Evolutionary conservation across 2,797 vertebrate species (phyloP), one percentile per base, ranked within the genome.

Genomic region (Morelia viridis): DNA sequence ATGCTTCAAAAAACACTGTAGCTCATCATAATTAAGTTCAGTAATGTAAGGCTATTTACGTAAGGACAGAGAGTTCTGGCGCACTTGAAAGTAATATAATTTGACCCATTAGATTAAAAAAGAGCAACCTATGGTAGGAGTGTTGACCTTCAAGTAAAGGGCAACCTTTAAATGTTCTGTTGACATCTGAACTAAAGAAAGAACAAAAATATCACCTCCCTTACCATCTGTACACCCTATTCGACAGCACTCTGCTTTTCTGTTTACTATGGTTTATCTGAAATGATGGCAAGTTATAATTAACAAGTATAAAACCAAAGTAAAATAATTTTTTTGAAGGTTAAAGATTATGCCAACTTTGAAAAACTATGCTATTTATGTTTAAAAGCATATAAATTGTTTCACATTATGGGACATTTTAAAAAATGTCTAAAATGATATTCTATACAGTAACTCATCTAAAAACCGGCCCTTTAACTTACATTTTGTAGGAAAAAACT

Each of bases 71-170:
- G 5, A 83, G 1, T 12, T 90, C 35, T 64, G 17, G 22, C 61
- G 58, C 19, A 87, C 0, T 46, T 64, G 83, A 91, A 0, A 5
- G 0, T 3, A 65, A 89, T 64, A 91, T 80, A 62, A 80, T 61
- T 61, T 61, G 5, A 31, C 12, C 24, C 65, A 60, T 26, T 89
- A 7, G 26, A 85, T 1, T 0, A 0, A 90, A 41, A 80, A 84
- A 76, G 26, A 53, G 19, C 19, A 56, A 87, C 90, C 86, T 2
- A 12, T 31, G 1, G 19, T 28, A 8, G 50, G 6, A 24, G 6
- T 56, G 9, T 56, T 1, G 4, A 0, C 0, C 28, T 17, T 22
- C 46, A 35, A 5, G 12, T 26, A 26, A 24, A 12, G 9, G 28
- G 12, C 5, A 90, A 65, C 4, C 41, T 0, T 0, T 57, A 61